Evolutionary conservation across 2,888 invertebrate species (phyloP).

Genomic region (Meliscaeva auricollis): DNA sequence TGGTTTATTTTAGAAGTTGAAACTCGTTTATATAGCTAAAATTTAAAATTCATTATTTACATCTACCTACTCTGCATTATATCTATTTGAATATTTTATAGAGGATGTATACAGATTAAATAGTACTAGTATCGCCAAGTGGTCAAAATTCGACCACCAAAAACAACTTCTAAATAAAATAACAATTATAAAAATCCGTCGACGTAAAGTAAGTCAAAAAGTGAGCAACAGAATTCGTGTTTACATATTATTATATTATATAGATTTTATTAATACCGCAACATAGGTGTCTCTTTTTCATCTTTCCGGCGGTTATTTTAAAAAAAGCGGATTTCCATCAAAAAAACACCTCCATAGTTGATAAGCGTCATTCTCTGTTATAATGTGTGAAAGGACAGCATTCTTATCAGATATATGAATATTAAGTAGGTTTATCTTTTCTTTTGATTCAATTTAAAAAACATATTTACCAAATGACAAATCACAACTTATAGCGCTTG

Average conservation of each 20-base stretch:
- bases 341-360: neutral
- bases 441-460: neutral
- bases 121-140: too few species aligned
- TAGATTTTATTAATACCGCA: too few species aligned
- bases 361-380: neutral
- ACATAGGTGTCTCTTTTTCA: conserved; percentile 15
- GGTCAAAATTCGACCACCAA: too few species aligned
- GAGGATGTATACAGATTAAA: too few species aligned
- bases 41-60: conserved; percentile 37
- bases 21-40: conserved; percentile 24
- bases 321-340: neutral
- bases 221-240: too few species aligned
- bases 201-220: too few species aligned
- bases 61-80: neutral
- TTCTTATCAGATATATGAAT: neutral
- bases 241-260: too few species aligned
- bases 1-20: conserved; percentile 32
- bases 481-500: conserved; percentile 4
- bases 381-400: neutral
- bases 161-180: too few species aligned
- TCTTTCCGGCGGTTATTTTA: conserved; percentile 52
- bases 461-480: conserved; percentile 61
- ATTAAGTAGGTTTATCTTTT: neutral
- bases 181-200: too few species aligned
- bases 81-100: neutral